Evolutionary conservation across 2,113 vertebrate species (phyloP), one percentile per base, ranked within the genome.

Genomic region (Suricata suricatta): DNA sequence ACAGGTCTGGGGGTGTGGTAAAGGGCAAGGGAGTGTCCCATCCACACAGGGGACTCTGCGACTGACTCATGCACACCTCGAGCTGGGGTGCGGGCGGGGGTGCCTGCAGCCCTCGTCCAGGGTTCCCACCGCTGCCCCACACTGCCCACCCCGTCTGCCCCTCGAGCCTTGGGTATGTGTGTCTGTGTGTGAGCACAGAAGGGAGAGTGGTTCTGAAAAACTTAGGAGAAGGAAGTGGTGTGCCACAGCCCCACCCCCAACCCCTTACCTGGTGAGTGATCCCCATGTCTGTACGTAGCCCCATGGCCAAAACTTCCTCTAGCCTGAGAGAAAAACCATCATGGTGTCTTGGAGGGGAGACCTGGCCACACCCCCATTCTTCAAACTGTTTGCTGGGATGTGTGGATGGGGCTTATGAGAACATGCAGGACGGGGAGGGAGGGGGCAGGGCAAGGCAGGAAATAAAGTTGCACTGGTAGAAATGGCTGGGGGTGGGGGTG

Each of bases 271-370:
- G 93, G 0, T 99, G 99, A 35, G 98, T 98, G 95, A 99, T 66
- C 52, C 99, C 99, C 54, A 98, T 96, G 0, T 99, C 99, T 1
- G 98, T 99, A 68, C 99, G 99, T 90, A 99, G 98, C n/a, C 99
- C 99, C 99, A 99, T 98, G 68, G 98, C 98, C 96, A 99, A 98
- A 97, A 99, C 98, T 98, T 99, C 99, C 98, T 99, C 99, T 98
- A 99, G 93, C 82, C 99, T 99, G 97, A 1, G 87, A 96, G 79
- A 52, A 92, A 69, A 52, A 0, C 11, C 68, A 81, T 0, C 4
- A 60, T 1, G 4, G 3, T 11, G 2, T 17, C 52, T 89, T n/a
- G 29, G 64, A 66, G 64, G 69, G 23, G 44, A 54, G 50, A 35
- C 3, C 3, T 38, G 13, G 4, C 23, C 27, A 33, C 52, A 29